Evolutionary conservation across 2,113 vertebrate genomes (phyloP).

Genomic region (Hemibagrus wyckioides): DNA sequence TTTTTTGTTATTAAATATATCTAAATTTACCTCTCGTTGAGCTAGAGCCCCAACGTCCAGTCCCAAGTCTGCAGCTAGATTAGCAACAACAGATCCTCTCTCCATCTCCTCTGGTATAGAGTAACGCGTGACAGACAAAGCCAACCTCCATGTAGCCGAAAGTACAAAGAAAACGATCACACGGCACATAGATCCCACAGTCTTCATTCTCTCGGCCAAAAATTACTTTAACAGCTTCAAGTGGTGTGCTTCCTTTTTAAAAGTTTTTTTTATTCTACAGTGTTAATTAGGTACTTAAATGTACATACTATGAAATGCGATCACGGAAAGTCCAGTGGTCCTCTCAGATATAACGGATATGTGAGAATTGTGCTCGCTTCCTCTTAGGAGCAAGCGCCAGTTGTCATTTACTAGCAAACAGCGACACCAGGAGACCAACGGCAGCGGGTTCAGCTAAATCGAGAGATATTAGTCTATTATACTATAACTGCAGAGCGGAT

Average conservation of each 20-base stretch:
- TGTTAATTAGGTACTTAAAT: background rate
- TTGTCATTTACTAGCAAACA: background rate
- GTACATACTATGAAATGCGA: no score
- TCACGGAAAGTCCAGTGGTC: background rate
- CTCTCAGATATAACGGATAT: background rate
- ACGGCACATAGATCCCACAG: slow-evolving; percentile 12
- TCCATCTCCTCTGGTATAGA: slow-evolving; percentile 77
- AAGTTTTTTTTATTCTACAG: background rate
- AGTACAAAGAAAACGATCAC: slow-evolving; percentile 64
- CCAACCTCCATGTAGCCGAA: slow-evolving; percentile 56
- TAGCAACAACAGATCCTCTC: slow-evolving; percentile 69
- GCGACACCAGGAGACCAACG: slow-evolving; percentile 15
- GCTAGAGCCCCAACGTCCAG: slow-evolving; percentile 62
- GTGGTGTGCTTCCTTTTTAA: background rate
- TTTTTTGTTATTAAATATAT: slow-evolving; percentile 67
- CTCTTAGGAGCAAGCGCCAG: background rate
- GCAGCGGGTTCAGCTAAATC: background rate
- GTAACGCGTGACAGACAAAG: slow-evolving; percentile 72
- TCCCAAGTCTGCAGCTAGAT: slow-evolving; percentile 72
- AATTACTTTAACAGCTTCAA: background rate
- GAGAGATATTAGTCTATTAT: no score
- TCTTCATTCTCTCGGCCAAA: slow-evolving; percentile 13
- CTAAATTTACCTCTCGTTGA: slow-evolving; percentile 71
- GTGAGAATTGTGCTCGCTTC: background rate
- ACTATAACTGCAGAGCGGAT: no score